These are phyloP conservation scores for Heliconius ethilla DNA, from an alignment of 2,888 invertebrate species.

Conservation along the genomic window DNA sequence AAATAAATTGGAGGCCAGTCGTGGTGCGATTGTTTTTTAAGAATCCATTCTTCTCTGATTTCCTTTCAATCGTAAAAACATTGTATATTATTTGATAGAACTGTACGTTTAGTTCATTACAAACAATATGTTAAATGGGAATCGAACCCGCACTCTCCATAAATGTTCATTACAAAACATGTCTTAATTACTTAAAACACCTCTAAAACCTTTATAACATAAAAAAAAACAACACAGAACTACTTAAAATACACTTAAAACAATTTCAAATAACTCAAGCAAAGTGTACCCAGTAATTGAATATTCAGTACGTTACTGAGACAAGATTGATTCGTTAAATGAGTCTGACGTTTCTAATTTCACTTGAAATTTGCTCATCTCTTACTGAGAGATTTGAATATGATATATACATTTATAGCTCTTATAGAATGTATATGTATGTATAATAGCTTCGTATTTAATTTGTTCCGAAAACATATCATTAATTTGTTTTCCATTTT, in stretches of 20 bases:
- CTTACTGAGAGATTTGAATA: slow-evolving; percentile 7
- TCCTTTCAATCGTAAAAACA: too few relatives aligned
- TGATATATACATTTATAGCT: background rate
- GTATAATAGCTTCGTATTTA: background rate
- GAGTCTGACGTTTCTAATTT: slow-evolving; percentile 21
- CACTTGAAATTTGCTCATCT: slow-evolving; percentile 16
- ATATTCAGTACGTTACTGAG: slow-evolving; percentile 13
- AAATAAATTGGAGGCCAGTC: too few relatives aligned
- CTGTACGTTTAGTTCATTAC: background rate
- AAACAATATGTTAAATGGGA: background rate
- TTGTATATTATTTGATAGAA: too few relatives aligned
- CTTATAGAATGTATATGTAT: background rate
- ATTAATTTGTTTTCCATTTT: slow-evolving; percentile 15
- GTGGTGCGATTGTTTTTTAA: too few relatives aligned
- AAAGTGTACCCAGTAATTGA: background rate
- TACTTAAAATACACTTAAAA: background rate
- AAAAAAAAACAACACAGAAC: background rate
- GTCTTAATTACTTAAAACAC: too few relatives aligned
- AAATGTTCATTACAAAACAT: background rate
- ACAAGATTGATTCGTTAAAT: slow-evolving; percentile 18
- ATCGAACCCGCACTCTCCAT: background rate
- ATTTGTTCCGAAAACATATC: slow-evolving; percentile 9
- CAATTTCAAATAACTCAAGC: background rate
- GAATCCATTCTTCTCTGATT: too few relatives aligned
- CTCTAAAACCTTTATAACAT: background rate